phyloP scores from a whole-genome alignment of 2,113 vertebrate species.

The Vimba vimba region DNA sequence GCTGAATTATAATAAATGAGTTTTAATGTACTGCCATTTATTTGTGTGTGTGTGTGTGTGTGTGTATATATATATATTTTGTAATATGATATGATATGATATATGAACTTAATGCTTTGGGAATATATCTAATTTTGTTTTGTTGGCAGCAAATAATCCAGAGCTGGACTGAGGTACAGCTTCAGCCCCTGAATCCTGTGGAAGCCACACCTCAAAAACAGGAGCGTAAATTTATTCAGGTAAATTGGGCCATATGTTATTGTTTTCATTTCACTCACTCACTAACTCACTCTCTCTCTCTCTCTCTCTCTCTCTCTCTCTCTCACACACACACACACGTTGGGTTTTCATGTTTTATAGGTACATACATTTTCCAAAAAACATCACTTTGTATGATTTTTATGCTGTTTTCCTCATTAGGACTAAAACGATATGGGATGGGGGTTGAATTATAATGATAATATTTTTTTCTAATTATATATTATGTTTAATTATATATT shows the following conservation, averaged over 20 bases:
- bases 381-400: too few relatives aligned
- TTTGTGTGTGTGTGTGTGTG: neutral
- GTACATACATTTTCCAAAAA: too few relatives aligned
- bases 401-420: too few relatives aligned
- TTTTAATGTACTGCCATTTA: neutral
- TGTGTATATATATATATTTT: neutral
- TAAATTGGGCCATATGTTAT: neutral
- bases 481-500: too few relatives aligned
- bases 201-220: constrained; percentile 70
- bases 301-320: too few relatives aligned
- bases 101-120: too few relatives aligned
- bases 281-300: too few relatives aligned
- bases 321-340: too few relatives aligned
- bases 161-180: constrained; percentile 63
- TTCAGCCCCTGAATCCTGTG: constrained; percentile 77
- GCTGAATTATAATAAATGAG: neutral
- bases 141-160: neutral
- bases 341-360: too few relatives aligned
- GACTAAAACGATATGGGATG: too few relatives aligned
- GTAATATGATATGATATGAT: neutral
- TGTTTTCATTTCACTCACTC: neutral
- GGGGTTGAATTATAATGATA: neutral
- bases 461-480: neutral
- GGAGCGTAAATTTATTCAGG: constrained; percentile 36
- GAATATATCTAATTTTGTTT: too few relatives aligned